Percentiles rank a stretch among this genome's conserved stretches.
phyloP scores from a whole-genome alignment of 2,797 vertebrate genomes.

The Holocentrus rufus region DNA sequence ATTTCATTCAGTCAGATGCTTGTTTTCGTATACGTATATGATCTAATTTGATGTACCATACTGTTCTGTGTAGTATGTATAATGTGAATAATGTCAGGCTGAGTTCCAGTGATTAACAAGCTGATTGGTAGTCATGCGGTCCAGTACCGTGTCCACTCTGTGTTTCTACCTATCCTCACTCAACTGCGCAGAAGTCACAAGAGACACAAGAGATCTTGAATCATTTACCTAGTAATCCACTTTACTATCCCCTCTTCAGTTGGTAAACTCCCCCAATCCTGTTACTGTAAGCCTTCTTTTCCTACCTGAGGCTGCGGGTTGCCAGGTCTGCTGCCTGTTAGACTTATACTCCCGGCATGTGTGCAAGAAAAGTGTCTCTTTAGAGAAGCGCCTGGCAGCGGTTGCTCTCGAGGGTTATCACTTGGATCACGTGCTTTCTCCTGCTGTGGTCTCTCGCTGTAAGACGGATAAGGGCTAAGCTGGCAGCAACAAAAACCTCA shows the following conservation, averaged over 20 bases:
- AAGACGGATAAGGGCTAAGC: constrained; percentile 1
- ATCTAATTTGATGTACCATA: constrained; percentile 49
- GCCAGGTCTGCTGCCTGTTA: constrained; percentile 44
- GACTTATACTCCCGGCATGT: constrained; percentile 14
- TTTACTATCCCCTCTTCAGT: constrained; percentile 67
- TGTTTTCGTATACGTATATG: constrained; percentile 25
- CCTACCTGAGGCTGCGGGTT: constrained; percentile 50
- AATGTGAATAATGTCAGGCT: constrained; percentile 38
- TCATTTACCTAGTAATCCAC: constrained; percentile 71
- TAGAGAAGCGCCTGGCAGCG: background rate
- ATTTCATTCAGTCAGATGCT: constrained; percentile 23
- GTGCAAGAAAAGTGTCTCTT: constrained; percentile 21
- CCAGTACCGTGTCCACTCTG: constrained; percentile 9
- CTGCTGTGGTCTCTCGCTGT: background rate
- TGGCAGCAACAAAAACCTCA: constrained; percentile 23
- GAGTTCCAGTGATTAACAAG: constrained; percentile 11
- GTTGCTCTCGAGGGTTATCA: constrained; percentile 7
- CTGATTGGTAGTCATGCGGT: constrained; percentile 19
- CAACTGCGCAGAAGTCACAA: constrained; percentile 50
- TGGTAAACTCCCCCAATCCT: constrained; percentile 70
- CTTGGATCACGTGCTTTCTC: constrained; percentile 6
- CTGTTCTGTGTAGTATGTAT: constrained; percentile 23
- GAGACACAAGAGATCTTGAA: constrained; percentile 55
- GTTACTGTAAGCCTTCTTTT: constrained; percentile 74
- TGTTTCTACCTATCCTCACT: too few relatives aligned